phyloP scores from a whole-genome alignment of 2,888 invertebrate species.

The Coenonympha arcania region DNA sequence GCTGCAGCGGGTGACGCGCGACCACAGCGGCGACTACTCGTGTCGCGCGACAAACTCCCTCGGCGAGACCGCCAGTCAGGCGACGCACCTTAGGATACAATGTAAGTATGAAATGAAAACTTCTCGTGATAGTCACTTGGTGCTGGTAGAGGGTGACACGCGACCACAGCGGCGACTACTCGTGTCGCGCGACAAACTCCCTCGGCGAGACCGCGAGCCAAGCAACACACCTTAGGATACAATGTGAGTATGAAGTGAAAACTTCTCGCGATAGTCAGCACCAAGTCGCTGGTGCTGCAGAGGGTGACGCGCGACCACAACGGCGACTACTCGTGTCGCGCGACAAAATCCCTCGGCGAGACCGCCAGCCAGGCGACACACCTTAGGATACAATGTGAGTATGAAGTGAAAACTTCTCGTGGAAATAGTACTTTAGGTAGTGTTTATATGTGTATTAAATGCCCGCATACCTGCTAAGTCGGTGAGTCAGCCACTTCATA shows the following conservation, averaged over 20 bases:
- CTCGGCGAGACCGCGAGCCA: background rate
- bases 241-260: too few relatives aligned
- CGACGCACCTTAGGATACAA: constrained; percentile 84
- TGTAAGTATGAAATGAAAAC: too few relatives aligned
- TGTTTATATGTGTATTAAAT: too few relatives aligned
- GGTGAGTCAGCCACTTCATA: background rate
- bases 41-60: constrained; percentile 87
- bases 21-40: constrained; percentile 88
- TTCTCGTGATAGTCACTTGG: too few relatives aligned
- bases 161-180: constrained; percentile 87
- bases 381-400: constrained; percentile 88
- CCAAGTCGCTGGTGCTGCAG: constrained; percentile 89
- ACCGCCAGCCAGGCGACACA: constrained; percentile 84
- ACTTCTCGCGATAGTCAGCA: too few relatives aligned
- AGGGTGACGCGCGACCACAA: constrained; percentile 86
- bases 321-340: constrained; percentile 88
- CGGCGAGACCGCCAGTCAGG: constrained; percentile 85
- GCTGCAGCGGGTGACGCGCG: constrained; percentile 86
- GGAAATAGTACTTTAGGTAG: too few relatives aligned
- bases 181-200: constrained; percentile 77
- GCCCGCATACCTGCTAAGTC: too few relatives aligned
- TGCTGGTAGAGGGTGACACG: constrained; percentile 87
- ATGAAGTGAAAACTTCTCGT: too few relatives aligned
- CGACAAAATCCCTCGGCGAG: constrained; percentile 87
- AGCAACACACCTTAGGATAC: background rate